phyloP scores from a whole-genome alignment of 1,140 invertebrate genomes.

The Drosophila auraria region DNA sequence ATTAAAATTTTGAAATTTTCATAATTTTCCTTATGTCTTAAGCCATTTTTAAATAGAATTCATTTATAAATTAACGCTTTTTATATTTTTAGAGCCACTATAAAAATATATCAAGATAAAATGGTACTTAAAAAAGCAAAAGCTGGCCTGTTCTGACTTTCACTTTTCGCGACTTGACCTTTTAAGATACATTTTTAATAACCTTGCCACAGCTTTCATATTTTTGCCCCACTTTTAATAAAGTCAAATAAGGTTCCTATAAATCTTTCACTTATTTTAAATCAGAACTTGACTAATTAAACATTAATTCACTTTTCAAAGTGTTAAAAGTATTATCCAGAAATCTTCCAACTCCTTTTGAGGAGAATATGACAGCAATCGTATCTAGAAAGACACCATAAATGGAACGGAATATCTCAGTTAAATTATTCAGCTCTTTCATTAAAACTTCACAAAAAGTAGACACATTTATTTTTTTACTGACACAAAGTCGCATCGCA shows the following conservation, averaged over 20 bases:
- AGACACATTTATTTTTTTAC: neutral
- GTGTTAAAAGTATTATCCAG: neutral
- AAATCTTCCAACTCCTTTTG: neutral
- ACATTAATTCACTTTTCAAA: neutral
- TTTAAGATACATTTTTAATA: too few relatives aligned
- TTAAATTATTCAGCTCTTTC: slow-evolving; percentile 15
- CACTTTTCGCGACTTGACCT: neutral
- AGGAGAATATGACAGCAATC: neutral
- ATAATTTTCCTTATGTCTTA: too few relatives aligned
- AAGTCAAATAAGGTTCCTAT: neutral
- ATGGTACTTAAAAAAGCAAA: neutral
- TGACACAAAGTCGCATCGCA: neutral
- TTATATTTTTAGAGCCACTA: neutral
- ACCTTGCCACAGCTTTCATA: neutral
- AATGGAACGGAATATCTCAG: neutral
- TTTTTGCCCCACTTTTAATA: neutral
- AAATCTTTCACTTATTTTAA: neutral
- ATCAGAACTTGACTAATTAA: neutral
- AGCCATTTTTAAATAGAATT: too few relatives aligned
- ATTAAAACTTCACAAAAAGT: neutral
- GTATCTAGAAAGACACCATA: neutral
- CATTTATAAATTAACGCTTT: too few relatives aligned
- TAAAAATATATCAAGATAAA: neutral
- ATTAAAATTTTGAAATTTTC: too few relatives aligned
- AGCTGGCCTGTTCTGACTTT: neutral